Base-by-base conservation (phyloP, 1,140 invertebrate genomes). In the Solenopsis invicta region DNA sequence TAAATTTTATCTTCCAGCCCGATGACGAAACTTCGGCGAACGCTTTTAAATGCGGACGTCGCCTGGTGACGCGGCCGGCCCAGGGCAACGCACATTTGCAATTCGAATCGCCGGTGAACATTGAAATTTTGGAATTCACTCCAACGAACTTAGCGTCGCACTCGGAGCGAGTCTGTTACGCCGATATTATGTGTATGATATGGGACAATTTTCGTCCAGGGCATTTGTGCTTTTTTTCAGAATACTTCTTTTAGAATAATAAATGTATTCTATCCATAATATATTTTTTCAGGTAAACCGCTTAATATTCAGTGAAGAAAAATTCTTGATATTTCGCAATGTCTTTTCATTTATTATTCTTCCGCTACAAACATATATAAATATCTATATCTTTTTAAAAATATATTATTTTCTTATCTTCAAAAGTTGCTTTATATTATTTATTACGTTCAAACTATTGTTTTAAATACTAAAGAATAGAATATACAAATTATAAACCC, bases 81-180 rank as follows among this genome's bases (percentile, higher is more conserved):
- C 34, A 69, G 54, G 69, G 77, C 78, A 50, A 50, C 52, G 48
- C 66, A 78, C 72, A 93, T 94, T 93, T 94, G 92, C 93, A 93
- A 94, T 94, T 93, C 93, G 93, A 91, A 94, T 93, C 37, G 89
- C 74, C 91, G 90, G 92, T 93, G 77, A 81, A 93, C 89, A 92
- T 90, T 91, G 92, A 92, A 93, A 92, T 94, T 94, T 94, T 90
- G 88, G 89, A 89, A 91, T 90, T 66, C 76, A 80, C 74, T 91
- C 86, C 78, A 76, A 75, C 56, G 54, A 91, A 91, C 89, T 90
- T 90, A 80, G 72, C 41, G 52, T 56, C 64, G 59, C 61, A 89
- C 78, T 61, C 56, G 29, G 45, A 50, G 77, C 62, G 52, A 69
- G 45, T 59, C 41, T 67, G 29, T 16, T n/a, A 48, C 4, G n/a